Evolutionary conservation across 2,888 invertebrate genomes (phyloP), one percentile per base, ranked within the genome.

Genomic region (Venusia cambrica): DNA sequence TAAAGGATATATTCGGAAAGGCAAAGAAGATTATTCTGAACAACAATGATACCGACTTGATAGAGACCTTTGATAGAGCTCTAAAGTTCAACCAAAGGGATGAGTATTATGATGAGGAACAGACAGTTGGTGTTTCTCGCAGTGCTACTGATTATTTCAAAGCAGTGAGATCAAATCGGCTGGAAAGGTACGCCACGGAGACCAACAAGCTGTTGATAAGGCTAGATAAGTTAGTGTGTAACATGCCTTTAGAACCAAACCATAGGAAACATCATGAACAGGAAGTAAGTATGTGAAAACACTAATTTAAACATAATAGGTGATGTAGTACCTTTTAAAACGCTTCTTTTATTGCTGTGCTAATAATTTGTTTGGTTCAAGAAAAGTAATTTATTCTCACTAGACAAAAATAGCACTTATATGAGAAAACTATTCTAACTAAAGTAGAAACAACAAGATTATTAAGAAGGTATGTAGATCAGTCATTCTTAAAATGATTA

Each of bases 151-250:
- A 93, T 24, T 92, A 92, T 63, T 97, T 96, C 67, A 94, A 93
- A 63, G 89, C 89, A 5, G 88, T 92, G 7, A 72, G 92, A 48
- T 87, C 88, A 1, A 85, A 83, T 0, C 69, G 87, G 30, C 85
- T 98, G 38, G 97, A 98, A 76, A 91, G 96, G 56, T 95, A 94
- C 67, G 95, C 97, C 0, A 93, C 95, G 4, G 97, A 98, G 83
- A 98, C 98, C 1, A 99, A 99, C 73, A 98, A 97, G 75, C 81
- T 99, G 34, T 90, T 99, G 27, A 97, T 99, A 66, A 90, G 99
- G 51, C 85, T 99, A 53, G 97, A 98, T 75, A 96, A 97, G 71
- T 87, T 99, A 38, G 89, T 98, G 15, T 90, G 92, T 53, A 93
- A 95, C 67, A 90, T 94, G 75, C 95, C 97, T 2, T 74, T 81